Percentiles rank a stretch among this genome's conserved stretches.
phyloP scores from a whole-genome alignment of 1,140 invertebrate genomes.

The Drosophila sp. region DNA sequence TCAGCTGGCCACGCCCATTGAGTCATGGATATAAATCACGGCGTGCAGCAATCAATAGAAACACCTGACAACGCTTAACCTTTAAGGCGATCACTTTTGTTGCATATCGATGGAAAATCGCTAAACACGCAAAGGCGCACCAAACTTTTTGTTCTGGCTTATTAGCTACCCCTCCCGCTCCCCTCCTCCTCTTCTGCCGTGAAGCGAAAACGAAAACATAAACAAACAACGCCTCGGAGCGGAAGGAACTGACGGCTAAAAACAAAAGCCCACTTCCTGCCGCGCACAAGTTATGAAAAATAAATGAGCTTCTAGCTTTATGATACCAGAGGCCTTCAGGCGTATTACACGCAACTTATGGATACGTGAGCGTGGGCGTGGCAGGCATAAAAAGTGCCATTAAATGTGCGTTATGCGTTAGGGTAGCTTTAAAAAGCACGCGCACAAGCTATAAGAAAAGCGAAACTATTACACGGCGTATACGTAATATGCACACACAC shows the following conservation, averaged over 20 bases:
- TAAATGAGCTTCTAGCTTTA: conserved; percentile 62
- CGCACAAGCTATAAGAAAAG: conserved; percentile 20
- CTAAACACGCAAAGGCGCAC: conserved; percentile 42
- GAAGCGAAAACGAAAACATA: conserved; percentile 28
- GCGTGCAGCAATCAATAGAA: conserved; percentile 42
- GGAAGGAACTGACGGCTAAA: conserved; percentile 80
- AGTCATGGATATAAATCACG: conserved; percentile 44
- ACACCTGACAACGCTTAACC: conserved; percentile 53
- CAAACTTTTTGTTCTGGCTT: conserved; percentile 41
- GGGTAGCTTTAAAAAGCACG: conserved; percentile 42
- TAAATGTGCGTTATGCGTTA: conserved; percentile 53
- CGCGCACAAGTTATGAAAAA: conserved; percentile 66
- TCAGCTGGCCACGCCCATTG: conserved; percentile 41
- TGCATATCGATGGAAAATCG: conserved; percentile 39
- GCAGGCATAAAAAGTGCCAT: conserved; percentile 35
- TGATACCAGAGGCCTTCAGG: conserved; percentile 44
- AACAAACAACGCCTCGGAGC: conserved; percentile 57
- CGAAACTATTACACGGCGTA: conserved; percentile 17
- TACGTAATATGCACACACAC: conserved; percentile 21
- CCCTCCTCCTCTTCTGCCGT: background rate
- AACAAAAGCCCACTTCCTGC: conserved; percentile 79
- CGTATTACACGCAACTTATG: conserved; percentile 74
- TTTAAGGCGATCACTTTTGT: conserved; percentile 42
- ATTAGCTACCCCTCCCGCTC: conserved; percentile 22
- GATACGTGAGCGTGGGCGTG: conserved; percentile 46